Evolutionary conservation across 1,140 invertebrate species (phyloP), one percentile per base, ranked within the genome.

Genomic region (Polyergus mexicanus): DNA sequence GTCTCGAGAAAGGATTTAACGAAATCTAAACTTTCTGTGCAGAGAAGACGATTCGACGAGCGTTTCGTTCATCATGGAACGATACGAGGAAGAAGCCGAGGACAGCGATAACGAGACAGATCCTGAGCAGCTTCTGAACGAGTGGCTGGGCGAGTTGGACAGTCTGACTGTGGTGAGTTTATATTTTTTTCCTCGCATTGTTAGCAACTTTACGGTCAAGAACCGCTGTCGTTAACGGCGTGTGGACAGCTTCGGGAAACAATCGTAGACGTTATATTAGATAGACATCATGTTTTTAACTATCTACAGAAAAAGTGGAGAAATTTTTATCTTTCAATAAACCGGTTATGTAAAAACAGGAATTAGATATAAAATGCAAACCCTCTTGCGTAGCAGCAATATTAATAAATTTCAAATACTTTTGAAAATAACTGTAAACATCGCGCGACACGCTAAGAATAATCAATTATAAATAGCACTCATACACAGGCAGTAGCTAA

Each of bases 121-220:
- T 94, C 96, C 96, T 13, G 96, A 97, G 90, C 95, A 96, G 85
- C 95, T 97, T 54, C 94, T 97, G 80, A 96, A 97, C 92, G 96
- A 96, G 84, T 97, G 96, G 96, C 94, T 97, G 2, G 96, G 96
- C 65, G 96, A 97, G 93, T 94, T 97, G 76, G 96, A 97, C 92
- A 96, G 92, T 90, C 94, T 97, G 68, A 96, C 96, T 83, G 95
- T 96, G 95, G 96, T 97, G 92, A 96, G 96, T 96, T 68, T 69
- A 80, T 77, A 80, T 44, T 60, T 83, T 60, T 83, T 13, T 35
- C 68, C 32, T 83, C 38, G 25, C 38, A 38, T 44, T 54, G 35
- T 60, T 74, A 32, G 22, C 10, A n/a, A 3, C 47, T 74, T 62
- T 83, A 83, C 47, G 22, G 35, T 44, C 62, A 38, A 8, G 28